Conservation (phyloP, 2,113 vertebrate species). For the Vulpes vulpes region DNA sequence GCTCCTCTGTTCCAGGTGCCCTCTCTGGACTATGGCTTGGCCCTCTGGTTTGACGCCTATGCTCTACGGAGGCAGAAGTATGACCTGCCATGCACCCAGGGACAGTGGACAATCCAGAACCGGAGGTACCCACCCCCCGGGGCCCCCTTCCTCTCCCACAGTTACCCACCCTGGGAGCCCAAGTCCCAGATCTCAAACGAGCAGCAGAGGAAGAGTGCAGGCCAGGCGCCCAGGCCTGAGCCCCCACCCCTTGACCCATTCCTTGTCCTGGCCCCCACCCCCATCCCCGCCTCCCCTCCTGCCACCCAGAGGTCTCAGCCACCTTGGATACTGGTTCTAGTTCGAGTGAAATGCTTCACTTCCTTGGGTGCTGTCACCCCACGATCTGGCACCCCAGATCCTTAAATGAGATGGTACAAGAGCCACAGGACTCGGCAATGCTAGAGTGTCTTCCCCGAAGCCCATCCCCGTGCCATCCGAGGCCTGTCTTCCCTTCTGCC, state of each 20-base stretch:
- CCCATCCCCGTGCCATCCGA: accelerated
- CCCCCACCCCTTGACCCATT: too few relatives aligned
- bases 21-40: conserved; percentile 89
- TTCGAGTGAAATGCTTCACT: neutral
- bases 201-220: neutral
- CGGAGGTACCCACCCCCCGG: conserved; percentile 87
- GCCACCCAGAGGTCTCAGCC: neutral
- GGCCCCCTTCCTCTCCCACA: neutral
- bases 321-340: neutral
- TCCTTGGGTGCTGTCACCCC: neutral
- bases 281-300: neutral
- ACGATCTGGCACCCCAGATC: neutral
- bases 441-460: neutral
- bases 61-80: conserved; percentile 91
- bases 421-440: neutral
- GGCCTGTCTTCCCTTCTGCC: accelerated
- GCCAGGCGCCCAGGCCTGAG: neutral
- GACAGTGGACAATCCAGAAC: conserved; percentile 95
- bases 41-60: conserved; percentile 95
- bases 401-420: neutral
- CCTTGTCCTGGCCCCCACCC: accelerated
- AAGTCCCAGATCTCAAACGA: neutral
- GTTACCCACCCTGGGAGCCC: neutral
- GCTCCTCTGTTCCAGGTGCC: conserved; percentile 89
- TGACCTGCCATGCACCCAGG: conserved; percentile 92